These are phyloP conservation scores for Pseudolycoriella hygida DNA, from an alignment of 2,888 invertebrate species.

Conservation along the genomic window DNA sequence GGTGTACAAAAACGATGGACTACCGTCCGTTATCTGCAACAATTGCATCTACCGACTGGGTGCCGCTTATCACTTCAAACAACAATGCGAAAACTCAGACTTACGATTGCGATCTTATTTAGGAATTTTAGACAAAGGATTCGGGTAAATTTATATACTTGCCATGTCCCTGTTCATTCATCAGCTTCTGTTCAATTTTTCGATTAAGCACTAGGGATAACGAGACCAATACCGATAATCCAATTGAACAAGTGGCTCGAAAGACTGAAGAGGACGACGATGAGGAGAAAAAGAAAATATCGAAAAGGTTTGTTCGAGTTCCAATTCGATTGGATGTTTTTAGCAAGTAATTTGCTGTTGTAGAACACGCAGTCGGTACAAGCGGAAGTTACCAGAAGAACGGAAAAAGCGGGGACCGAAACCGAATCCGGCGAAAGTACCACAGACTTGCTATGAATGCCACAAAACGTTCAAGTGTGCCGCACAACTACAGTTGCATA, in stretches of 20 bases:
- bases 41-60: slow-evolving; percentile 43
- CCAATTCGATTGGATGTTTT: neutral
- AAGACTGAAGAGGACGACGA: slow-evolving; percentile 4
- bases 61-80: slow-evolving; percentile 43
- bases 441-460: slow-evolving; percentile 38
- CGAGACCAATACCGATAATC: slow-evolving; percentile 37
- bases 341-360: slow-evolving; percentile 9
- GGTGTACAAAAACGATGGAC: slow-evolving; percentile 37
- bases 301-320: slow-evolving; percentile 14
- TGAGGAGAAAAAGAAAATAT: slow-evolving; percentile 17
- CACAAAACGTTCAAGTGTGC: slow-evolving; percentile 41
- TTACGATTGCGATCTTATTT: slow-evolving; percentile 37
- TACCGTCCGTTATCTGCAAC: slow-evolving; percentile 41
- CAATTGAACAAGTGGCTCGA: neutral
- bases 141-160: slow-evolving; percentile 25
- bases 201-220: slow-evolving; percentile 36
- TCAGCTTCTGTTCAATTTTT: too few relatives aligned
- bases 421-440: slow-evolving; percentile 34
- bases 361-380: slow-evolving; percentile 30
- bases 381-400: slow-evolving; percentile 36
- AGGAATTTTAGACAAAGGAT: slow-evolving; percentile 28
- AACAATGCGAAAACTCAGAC: slow-evolving; percentile 41
- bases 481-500: slow-evolving; percentile 41
- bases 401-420: slow-evolving; percentile 41
- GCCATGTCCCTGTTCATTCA: neutral